Conservation (phyloP, 2,888 invertebrate genomes). For the Dryobota labecula region DNA sequence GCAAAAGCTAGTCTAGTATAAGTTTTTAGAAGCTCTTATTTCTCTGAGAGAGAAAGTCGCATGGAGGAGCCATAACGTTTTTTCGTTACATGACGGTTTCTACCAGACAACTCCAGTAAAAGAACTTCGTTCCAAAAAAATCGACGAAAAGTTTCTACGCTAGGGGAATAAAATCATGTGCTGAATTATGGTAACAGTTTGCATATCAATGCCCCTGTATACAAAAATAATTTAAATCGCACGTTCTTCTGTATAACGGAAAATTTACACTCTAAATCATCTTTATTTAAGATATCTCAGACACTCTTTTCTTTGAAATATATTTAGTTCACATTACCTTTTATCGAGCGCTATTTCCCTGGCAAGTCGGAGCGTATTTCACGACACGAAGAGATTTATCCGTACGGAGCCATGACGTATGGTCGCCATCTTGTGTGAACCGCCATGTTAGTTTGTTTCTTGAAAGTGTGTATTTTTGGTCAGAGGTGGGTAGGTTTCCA, state of each 20-base stretch:
- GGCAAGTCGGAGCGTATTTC: slow-evolving; percentile 30
- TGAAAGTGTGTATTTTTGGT: not conserved
- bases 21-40: no score
- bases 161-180: no score
- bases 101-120: no score
- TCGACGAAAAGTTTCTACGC: no score
- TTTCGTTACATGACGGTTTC: no score
- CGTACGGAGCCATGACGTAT: slow-evolving; percentile 9
- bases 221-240: not conserved
- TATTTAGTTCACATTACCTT: slow-evolving; percentile 27
- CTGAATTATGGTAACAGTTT: no score
- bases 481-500: not conserved
- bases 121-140: no score
- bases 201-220: no score
- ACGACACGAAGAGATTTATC: slow-evolving; percentile 33
- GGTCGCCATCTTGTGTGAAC: slow-evolving; percentile 10
- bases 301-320: not conserved
- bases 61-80: no score
- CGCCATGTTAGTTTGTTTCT: not conserved
- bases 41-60: no score
- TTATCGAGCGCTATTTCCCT: slow-evolving; percentile 36
- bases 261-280: not conserved
- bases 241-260: not conserved
- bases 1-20: no score
- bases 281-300: not conserved